Conservation (phyloP, 2,888 invertebrate species). For the Drosophila barbarae region DNA sequence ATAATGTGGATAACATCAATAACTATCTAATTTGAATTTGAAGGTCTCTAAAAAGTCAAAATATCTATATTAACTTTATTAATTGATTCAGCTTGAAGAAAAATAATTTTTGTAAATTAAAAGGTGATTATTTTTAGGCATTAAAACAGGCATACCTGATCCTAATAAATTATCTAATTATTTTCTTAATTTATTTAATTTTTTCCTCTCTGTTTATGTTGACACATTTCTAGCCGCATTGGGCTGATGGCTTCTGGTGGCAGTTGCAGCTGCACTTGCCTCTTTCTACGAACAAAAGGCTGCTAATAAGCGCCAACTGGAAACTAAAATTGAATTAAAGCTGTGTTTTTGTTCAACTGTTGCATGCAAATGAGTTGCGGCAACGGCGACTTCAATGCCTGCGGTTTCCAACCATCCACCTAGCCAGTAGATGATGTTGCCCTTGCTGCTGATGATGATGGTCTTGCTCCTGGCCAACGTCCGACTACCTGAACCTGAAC, state of each 20-base stretch:
- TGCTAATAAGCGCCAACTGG: constrained; percentile 58
- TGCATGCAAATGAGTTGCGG: constrained; percentile 67
- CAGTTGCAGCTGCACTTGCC: constrained; percentile 12
- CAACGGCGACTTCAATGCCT: constrained; percentile 49
- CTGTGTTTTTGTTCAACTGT: constrained; percentile 57
- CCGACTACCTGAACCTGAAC: constrained; percentile 46
- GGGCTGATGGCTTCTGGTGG: constrained; percentile 40
- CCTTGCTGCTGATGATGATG: constrained; percentile 8
- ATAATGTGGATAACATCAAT: neutral
- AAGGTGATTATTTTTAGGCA: no score
- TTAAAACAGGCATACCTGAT: no score
- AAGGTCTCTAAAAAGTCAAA: neutral
- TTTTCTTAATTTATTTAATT: no score
- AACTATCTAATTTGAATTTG: neutral
- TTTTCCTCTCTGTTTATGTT: constrained; percentile 46
- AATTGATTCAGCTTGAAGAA: no score
- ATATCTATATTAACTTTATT: neutral
- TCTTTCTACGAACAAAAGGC: constrained; percentile 48
- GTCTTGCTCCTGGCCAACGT: constrained; percentile 20
- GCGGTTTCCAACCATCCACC: constrained; percentile 37
- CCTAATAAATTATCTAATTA: no score
- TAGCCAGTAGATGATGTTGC: constrained; percentile 12
- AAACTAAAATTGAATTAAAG: constrained; percentile 66
- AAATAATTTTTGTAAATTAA: neutral
- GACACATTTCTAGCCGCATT: constrained; percentile 54